Base-by-base conservation (phyloP, 2,797 vertebrate species). In the Crocodylus rhombifer region DNA sequence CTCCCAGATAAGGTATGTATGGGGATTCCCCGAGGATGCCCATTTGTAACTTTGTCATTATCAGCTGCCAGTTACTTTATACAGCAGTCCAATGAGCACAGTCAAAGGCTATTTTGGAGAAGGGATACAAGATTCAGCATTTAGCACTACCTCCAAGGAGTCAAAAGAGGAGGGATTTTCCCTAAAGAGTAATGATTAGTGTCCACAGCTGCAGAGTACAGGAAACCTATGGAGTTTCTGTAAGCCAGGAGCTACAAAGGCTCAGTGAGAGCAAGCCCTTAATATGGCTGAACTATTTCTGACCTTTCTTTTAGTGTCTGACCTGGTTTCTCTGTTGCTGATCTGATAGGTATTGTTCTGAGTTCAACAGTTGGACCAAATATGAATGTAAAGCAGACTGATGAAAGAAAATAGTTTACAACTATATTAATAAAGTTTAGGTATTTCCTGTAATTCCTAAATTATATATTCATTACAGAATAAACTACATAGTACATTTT, bases 261-360 rank as follows among this genome's bases (percentile, higher is more conserved):
- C 89, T 95, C 96, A 96, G 95, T 91, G 90, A 96, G 95, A 94
- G 92, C 94, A 92, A 96, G 92, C 90, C 90, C 93, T 96, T 91
- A 95, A 95, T 93, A 96, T 96, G 95, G 92, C 95, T 97, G 96
- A 97, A 97, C 96, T 95, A 33, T 96, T 94, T 75, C 92, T 97
- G 95, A 97, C 96, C 96, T 67, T 88, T 92, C 90, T 93, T 28
- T 14, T 94, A 95, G 83, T 57, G 3, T 95, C 95, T 91, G 88
- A 96, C 92, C 93, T 94, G 94, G 18, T 95, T 96, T 95, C 94
- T 92, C 62, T 89, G 63, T 96, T 92, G 91, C 90, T 86, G 89
- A 65, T 23, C 83, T 89, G 62, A 62, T 12, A 77, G 18, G 62
- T 95, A 89, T 96, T 96, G 88, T 96, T 96, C 91, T 14, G 0